Conservation (phyloP, 2,797 vertebrate genomes). For the Muscicapa striata region DNA sequence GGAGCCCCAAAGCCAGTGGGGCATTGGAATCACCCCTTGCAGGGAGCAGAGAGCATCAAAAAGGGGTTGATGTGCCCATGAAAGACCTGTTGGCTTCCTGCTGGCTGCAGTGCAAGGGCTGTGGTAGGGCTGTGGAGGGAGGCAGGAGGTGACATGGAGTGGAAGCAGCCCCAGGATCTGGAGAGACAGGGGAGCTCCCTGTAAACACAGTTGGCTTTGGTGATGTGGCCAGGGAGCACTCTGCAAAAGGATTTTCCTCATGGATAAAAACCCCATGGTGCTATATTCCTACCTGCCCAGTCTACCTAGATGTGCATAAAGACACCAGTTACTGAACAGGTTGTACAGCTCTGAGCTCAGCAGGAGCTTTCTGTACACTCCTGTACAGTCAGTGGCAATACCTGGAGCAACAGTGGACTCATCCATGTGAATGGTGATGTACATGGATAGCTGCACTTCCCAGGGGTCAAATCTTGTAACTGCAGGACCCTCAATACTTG, state of each 20-base stretch:
- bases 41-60: not conserved
- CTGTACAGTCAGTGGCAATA: fast-evolving
- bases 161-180: fast-evolving
- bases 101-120: not conserved
- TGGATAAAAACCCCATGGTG: fast-evolving
- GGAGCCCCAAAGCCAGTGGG: fast-evolving
- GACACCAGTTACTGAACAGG: not conserved
- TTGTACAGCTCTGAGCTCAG: not conserved
- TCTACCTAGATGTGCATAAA: not conserved
- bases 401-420: fast-evolving
- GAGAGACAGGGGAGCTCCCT: not conserved
- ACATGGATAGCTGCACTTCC: not conserved
- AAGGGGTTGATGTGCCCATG: not conserved
- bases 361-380: not conserved
- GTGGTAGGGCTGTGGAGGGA: not conserved
- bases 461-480: not conserved
- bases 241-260: not conserved
- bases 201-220: not conserved
- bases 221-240: fast-evolving
- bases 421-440: fast-evolving
- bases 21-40: fast-evolving
- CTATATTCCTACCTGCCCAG: not conserved
- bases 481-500: not conserved
- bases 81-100: not conserved
- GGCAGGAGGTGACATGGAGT: fast-evolving